Base-by-base conservation (phyloP, 2,888 invertebrate species). In the Metacarcinus magister region DNA sequence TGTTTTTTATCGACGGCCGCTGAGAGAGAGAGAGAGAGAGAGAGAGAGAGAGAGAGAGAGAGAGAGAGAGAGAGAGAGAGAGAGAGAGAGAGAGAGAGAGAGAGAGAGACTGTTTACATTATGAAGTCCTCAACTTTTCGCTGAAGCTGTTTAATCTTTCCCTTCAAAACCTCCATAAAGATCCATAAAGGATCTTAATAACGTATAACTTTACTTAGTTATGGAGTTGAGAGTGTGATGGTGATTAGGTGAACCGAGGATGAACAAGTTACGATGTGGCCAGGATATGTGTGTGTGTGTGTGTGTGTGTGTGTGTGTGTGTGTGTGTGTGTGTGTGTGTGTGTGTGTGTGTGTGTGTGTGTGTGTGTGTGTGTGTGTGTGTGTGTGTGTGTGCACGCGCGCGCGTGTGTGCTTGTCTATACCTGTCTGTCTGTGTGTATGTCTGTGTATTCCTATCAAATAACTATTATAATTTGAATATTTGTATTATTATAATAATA, bases 41-140 rank as follows among this genome's bases (percentile, higher is more conserved):
- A 75, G 75, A 75, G 75, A 75, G 75, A 75, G 75, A 75, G 75
- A 75, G 75, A 75, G 75, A 75, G 75, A 75, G 75, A 75, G 75
- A 75, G 75, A 75, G 75, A 75, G 75, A 75, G 75, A 75, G 75
- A 60, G 60, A 60, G 60, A 60, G 60, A 60, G 60, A 60, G 60
- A 60, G 60, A 60, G 60, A 60, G 60, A 60, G 60, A 60, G 60
- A 60, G 60, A 60, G 60, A 60, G 60, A 60, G 60, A 60, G 60
- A 60, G 60, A 60, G 60, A 60, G 60, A 87, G 39, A 16, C 2
- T 87, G 89, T 89, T 89, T 32, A 43, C 39, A 89, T 89, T 89
- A 89, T 43, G 89, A 89, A 28, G 39, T 19, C n/a, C n/a, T 67
- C 16, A 67, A 67, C 67, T 67, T 67, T 67, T 67, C n/a, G n/a